These are phyloP conservation scores for Dendrocincla tyrannina DNA, from an alignment of 2,797 vertebrate genomes.

Conservation along the genomic window DNA sequence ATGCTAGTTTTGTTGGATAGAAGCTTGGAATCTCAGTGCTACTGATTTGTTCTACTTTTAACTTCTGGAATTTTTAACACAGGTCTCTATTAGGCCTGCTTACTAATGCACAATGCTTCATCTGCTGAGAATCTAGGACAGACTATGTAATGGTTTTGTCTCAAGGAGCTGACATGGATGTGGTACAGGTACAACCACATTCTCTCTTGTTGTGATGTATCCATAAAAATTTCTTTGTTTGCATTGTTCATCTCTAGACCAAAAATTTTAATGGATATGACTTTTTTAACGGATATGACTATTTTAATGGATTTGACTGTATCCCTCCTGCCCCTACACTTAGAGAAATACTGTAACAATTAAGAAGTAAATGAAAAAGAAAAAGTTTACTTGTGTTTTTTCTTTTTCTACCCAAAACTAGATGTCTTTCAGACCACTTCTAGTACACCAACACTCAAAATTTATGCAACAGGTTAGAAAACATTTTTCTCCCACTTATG, in stretches of 20 bases:
- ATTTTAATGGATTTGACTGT: background rate
- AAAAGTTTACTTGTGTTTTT: background rate
- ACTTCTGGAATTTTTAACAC: background rate
- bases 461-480: background rate
- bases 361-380: background rate
- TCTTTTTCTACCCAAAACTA: background rate
- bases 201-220: background rate
- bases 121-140: background rate
- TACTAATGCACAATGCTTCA: rapidly evolving
- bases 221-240: background rate
- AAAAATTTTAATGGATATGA: background rate
- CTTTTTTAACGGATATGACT: too few relatives aligned
- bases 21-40: background rate
- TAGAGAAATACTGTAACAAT: background rate
- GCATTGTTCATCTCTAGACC: background rate
- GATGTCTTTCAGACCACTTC: background rate
- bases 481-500: background rate
- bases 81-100: background rate
- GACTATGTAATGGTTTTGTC: background rate
- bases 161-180: background rate
- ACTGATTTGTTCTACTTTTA: background rate
- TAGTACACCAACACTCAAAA: background rate
- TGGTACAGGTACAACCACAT: background rate
- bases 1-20: background rate
- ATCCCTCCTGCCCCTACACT: background rate